Conservation (phyloP, 2,888 invertebrate genomes). For the Antheraea yamamai region DNA sequence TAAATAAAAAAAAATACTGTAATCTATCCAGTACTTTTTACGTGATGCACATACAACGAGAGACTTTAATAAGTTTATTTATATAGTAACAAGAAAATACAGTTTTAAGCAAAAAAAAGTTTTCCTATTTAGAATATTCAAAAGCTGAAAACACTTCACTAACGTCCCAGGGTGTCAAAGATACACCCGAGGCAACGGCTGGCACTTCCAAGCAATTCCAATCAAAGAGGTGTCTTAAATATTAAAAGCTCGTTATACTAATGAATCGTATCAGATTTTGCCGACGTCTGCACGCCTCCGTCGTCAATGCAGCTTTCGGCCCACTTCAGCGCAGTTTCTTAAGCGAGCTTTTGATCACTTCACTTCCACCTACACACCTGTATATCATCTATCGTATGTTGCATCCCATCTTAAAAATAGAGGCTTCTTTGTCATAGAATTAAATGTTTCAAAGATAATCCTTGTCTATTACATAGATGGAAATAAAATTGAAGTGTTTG, state of each 20-base stretch:
- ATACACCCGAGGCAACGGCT: constrained; percentile 54
- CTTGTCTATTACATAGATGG: neutral
- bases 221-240: constrained; percentile 76
- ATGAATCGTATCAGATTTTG: constrained; percentile 82
- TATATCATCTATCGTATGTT: neutral
- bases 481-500: neutral
- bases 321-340: constrained; percentile 52
- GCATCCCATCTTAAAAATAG: neutral
- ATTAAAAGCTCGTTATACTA: constrained; percentile 81
- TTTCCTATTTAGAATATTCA: neutral
- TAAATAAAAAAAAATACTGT: no score
- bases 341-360: constrained; percentile 16
- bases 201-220: constrained; percentile 70
- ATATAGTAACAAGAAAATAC: neutral
- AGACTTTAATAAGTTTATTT: no score
- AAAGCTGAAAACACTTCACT: constrained; percentile 28
- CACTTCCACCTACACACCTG: neutral
- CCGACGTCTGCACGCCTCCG: constrained; percentile 54
- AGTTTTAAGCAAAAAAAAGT: neutral
- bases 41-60: no score
- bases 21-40: no score
- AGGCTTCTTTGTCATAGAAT: neutral
- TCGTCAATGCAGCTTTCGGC: constrained; percentile 66
- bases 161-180: constrained; percentile 47
- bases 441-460: neutral